Base-by-base conservation (phyloP, 1,140 invertebrate species). In the Leptinotarsa lineolata region DNA sequence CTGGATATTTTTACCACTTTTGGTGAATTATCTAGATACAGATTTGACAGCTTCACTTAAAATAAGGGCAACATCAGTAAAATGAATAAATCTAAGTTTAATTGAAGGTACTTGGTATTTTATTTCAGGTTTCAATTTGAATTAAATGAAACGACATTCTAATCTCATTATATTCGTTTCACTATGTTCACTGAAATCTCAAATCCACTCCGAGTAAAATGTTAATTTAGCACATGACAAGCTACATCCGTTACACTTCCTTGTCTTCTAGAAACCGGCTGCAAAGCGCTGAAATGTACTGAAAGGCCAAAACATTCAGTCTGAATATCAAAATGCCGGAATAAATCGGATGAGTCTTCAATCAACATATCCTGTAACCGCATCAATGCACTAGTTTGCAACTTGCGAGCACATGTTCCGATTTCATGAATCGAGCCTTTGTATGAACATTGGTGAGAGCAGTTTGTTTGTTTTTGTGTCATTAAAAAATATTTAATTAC, bases 341-440 rank as follows among this genome's bases (percentile, higher is more conserved):
- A 54, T 54, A 18, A 54, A 54, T 54, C 48, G 16, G n/a, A 54
- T 18, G 48, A 54, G 48, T 54, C 48, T 54, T 54, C 48, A 54
- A 54, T 54, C 48, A 54, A 54, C 48, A n/a, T 16, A 54, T 54
- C 48, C 48, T n/a, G 48, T 54, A 54, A 54, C 48, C 6, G 48
- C 48, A 54, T 54, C 48, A 54, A 18, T 54, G 48, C 48, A 54
- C 16, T 54, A 15, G 48, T 18, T 54, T 54, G 48, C 48, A 54
- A 4, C 48, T 54, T 13, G 48, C 15, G n/a, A 54, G 15, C 48
- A 18, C 48, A 18, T 16, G 48, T 13, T 54, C n/a, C 16, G 48
- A 54, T 54, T 54, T n/a, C 48, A 54, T 54, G 48, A 54, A 54
- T 16, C 48, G n/a, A 54, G 48, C 30, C 30, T 39, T 39, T 39